A percentile compares a stretch with the other conserved stretches of the same genome.
phyloP scores from a whole-genome alignment of 2,113 vertebrate species.

The Hyperopisus bebe region DNA sequence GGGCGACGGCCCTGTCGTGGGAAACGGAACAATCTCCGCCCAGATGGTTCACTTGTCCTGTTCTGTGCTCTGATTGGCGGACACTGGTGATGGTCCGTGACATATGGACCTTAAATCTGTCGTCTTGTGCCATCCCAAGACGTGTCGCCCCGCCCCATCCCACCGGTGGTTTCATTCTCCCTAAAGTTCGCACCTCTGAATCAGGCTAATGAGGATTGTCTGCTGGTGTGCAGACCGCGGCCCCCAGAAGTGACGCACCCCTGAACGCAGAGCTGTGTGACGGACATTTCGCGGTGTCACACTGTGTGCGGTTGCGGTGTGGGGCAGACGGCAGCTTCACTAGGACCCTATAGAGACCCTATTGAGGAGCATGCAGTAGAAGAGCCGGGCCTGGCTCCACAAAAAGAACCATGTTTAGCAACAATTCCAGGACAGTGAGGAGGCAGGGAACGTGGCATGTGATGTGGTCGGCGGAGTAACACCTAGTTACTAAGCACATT shows the following conservation, averaged over 20 bases:
- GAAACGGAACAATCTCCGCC: not conserved
- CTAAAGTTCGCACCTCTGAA: not conserved
- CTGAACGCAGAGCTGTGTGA: not conserved
- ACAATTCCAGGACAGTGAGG: not conserved
- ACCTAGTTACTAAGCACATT: not conserved
- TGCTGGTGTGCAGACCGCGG: not conserved
- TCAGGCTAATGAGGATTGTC: not conserved
- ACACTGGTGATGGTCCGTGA: not conserved
- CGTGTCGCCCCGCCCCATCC: not conserved
- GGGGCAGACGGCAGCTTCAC: not conserved
- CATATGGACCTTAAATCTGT: not conserved
- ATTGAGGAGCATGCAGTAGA: not conserved
- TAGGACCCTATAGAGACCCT: not conserved
- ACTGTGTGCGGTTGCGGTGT: no score
- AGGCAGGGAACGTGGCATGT: not conserved
- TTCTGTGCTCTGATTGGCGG: not conserved
- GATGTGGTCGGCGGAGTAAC: not conserved
- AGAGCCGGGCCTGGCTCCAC: not conserved
- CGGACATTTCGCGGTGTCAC: not conserved
- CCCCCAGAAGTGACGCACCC: not conserved
- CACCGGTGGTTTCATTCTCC: not conserved
- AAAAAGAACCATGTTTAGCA: constrained; percentile 8
- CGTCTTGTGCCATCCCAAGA: not conserved
- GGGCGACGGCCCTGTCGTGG: not conserved
- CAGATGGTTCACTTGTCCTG: not conserved